Base-by-base conservation (phyloP, 2,113 vertebrate genomes). In the Oncorhynchus kisutch region DNA sequence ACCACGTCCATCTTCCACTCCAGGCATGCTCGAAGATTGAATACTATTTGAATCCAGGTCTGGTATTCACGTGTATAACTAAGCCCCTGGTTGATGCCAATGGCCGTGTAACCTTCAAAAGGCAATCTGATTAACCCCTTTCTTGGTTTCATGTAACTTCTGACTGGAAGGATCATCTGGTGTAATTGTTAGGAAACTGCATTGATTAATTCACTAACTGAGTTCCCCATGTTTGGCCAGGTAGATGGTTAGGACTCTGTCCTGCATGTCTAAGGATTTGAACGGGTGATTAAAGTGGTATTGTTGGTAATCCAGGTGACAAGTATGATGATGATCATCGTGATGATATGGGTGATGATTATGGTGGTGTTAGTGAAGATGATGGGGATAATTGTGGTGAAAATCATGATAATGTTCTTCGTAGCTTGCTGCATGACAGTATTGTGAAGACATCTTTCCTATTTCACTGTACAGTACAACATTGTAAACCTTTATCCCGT, bases 381-480 rank as follows among this genome's bases (percentile, higher is more conserved):
- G 71, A 31, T 29, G 18, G 66, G 82, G 83, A 62, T 87, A 83
- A 87, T 86, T 88, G n/a, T 67, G 13, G 22, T 20, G 39, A 64
- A 24, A 22, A 24, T 88, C 31, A 34, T 34, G 5, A 34, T 34
- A 39, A 39, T 39, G 34, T 39, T 39, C 6, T 39, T 39, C 34
- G 84, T 76, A 86, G 86, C 84, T 78, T 85, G 71, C 65, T 71
- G 78, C 82, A 82, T 90, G 86, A 81, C 69, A 77, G 84, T 83
- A 73, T 67, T 66, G 68, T 74, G 64, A 71, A 34, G 6, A 34
- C 6, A 34, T 34, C 5, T 34, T 34, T 34, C 31, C 31, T 39
- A 39, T 39, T 39, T 39, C 34, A 39, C 34, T 39, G 7, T 39
- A 39, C 34, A 39, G 34, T 39, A 39, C 34, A 39, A 2, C 34